Conservation (phyloP, 1,140 invertebrate species). For the Agraylea sexmaculata region DNA sequence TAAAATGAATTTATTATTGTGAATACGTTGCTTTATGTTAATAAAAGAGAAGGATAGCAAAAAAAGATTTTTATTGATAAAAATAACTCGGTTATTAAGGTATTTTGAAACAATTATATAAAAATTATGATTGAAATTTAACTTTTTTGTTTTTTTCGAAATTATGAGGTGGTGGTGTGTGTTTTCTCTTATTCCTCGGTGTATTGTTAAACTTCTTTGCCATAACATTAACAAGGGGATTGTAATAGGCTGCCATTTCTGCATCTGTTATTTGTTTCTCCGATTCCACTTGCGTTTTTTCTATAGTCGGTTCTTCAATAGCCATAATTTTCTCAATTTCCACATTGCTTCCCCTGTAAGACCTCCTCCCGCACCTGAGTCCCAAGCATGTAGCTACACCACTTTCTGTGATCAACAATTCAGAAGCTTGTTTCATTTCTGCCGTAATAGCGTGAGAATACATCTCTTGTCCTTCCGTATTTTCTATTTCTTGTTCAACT, state of each 20-base stretch:
- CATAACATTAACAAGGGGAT: slow-evolving; percentile 17
- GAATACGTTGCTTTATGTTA: no score
- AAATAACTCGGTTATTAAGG: no score
- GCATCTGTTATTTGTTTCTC: slow-evolving; percentile 57
- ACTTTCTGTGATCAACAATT: slow-evolving; percentile 59
- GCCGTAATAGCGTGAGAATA: slow-evolving; percentile 53
- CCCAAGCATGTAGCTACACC: slow-evolving; percentile 66
- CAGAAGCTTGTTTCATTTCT: slow-evolving; percentile 43
- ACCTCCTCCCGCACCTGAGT: slow-evolving; percentile 67
- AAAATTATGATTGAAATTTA: no score
- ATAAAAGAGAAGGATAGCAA: no score
- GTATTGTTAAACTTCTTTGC: slow-evolving; percentile 15
- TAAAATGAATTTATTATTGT: neutral
- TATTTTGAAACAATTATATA: no score
- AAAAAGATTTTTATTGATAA: no score
- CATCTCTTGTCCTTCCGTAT: slow-evolving; percentile 52
- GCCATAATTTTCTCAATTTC: slow-evolving; percentile 71
- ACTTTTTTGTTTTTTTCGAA: no score
- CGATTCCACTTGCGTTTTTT: slow-evolving; percentile 30
- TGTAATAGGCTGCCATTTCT: slow-evolving; percentile 47
- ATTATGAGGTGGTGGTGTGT: neutral
- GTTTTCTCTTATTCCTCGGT: slow-evolving; percentile 3
- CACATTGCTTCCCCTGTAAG: slow-evolving; percentile 81
- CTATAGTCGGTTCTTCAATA: slow-evolving; percentile 27
- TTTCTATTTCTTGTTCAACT: slow-evolving; percentile 60